Percentiles rank a stretch among this genome's conserved stretches.
Conservation (phyloP, 2,113 vertebrate species). For the Nycticryphes semicollaris region DNA sequence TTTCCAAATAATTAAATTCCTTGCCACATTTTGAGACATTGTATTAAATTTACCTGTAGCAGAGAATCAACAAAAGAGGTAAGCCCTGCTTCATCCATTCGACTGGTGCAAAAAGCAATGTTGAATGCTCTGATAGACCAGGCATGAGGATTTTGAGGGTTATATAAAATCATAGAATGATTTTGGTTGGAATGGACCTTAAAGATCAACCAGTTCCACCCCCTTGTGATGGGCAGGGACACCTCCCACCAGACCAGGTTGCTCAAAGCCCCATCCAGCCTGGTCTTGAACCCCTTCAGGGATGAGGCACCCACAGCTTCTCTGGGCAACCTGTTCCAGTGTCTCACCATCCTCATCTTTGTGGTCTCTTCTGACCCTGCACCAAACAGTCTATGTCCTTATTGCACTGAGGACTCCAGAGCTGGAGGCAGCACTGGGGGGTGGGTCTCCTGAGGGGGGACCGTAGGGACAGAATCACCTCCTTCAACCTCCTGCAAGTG, state of each 20-base stretch:
- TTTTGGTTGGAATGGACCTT: not conserved
- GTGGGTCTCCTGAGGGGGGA: not conserved
- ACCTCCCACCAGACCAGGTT: not conserved
- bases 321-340: not conserved
- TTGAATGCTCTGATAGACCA: not conserved
- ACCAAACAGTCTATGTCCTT: not conserved
- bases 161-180: not conserved
- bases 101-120: too few relatives aligned
- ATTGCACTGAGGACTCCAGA: not conserved
- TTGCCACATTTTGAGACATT: not conserved
- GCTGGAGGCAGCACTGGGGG: not conserved
- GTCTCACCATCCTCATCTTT: not conserved
- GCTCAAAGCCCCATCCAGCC: not conserved
- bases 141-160: not conserved
- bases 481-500: not conserved
- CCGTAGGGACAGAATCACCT: not conserved
- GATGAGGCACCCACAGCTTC: not conserved
- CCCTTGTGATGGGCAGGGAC: not conserved
- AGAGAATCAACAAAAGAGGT: not conserved
- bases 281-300: not conserved
- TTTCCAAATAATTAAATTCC: conserved; percentile 47
- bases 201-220: not conserved
- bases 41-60: not conserved
- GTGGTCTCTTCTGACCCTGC: not conserved
- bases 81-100: not conserved